A percentile compares a stretch with the other conserved stretches of the same genome.
Evolutionary conservation across 2,113 vertebrate genomes (phyloP).

Genomic region (Corythornis madagascariensis): DNA sequence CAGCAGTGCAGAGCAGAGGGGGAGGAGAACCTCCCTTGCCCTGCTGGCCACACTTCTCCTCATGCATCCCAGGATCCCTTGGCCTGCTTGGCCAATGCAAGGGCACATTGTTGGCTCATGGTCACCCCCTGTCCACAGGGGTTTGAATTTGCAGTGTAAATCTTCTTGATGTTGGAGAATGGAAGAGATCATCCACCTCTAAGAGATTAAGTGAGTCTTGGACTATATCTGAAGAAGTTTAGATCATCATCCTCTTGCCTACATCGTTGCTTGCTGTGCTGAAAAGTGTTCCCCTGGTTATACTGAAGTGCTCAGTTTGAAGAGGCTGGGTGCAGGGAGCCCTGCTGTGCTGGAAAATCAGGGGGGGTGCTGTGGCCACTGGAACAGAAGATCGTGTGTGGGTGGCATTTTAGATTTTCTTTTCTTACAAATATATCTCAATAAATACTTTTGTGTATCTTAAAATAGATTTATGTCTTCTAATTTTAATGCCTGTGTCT

Average conservation of each 20-base stretch:
- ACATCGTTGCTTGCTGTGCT: neutral
- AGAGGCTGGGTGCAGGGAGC: neutral
- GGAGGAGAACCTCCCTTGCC: too few relatives aligned
- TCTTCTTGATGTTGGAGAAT: neutral
- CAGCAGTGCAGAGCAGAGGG: too few relatives aligned
- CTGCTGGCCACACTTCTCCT: too few relatives aligned
- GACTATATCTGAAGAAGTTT: neutral
- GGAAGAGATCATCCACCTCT: neutral
- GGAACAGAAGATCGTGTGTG: neutral
- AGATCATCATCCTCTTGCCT: neutral
- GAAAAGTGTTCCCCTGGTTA: neutral
- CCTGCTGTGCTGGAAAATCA: neutral
- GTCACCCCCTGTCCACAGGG: too few relatives aligned
- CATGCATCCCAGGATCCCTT: too few relatives aligned
- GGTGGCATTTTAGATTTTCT: neutral
- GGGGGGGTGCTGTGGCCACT: rapidly evolving
- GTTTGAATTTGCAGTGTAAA: too few relatives aligned
- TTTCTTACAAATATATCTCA: neutral
- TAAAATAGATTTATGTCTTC: neutral
- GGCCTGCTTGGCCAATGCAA: too few relatives aligned
- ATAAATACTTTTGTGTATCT: neutral
- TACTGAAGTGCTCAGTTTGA: neutral
- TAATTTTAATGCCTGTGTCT: neutral
- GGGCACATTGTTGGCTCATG: too few relatives aligned
- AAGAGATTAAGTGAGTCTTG: neutral